These are phyloP conservation scores for Apodemia mormo DNA, from an alignment of 2,888 invertebrate species.

Conservation along the genomic window DNA sequence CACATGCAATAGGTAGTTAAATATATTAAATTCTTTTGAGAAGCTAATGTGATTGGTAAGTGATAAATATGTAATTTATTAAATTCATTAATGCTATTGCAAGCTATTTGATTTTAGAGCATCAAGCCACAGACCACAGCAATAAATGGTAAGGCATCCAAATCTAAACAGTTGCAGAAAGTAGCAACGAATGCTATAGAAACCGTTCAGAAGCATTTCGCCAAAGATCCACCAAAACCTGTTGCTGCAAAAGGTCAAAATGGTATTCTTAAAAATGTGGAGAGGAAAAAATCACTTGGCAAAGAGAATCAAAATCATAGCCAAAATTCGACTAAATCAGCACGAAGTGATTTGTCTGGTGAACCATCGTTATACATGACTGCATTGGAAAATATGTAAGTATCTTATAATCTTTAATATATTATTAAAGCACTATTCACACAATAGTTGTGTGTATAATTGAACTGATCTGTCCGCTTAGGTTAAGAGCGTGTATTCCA, in stretches of 20 bases:
- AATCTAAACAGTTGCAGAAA: constrained; percentile 69
- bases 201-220: constrained; percentile 67
- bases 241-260: constrained; percentile 61
- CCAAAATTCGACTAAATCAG: constrained; percentile 64
- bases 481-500: too few species aligned
- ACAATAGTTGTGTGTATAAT: too few species aligned
- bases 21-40: neutral
- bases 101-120: constrained; percentile 53
- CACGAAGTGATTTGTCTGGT: constrained; percentile 85
- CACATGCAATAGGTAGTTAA: neutral
- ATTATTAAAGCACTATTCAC: too few species aligned
- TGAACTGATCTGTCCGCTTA: too few species aligned
- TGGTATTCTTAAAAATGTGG: constrained; percentile 72
- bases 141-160: constrained; percentile 66
- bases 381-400: constrained; percentile 88
- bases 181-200: constrained; percentile 66
- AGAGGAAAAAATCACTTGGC: constrained; percentile 48
- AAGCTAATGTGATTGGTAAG: too few species aligned
- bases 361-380: constrained; percentile 90
- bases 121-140: constrained; percentile 59
- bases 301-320: constrained; percentile 64
- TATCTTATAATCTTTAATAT: constrained; percentile 36
- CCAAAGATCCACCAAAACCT: constrained; percentile 62
- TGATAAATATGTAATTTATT: too few species aligned
- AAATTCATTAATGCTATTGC: constrained; percentile 12